phyloP scores from a whole-genome alignment of 2,888 invertebrate genomes.

The Julus scanicus region DNA sequence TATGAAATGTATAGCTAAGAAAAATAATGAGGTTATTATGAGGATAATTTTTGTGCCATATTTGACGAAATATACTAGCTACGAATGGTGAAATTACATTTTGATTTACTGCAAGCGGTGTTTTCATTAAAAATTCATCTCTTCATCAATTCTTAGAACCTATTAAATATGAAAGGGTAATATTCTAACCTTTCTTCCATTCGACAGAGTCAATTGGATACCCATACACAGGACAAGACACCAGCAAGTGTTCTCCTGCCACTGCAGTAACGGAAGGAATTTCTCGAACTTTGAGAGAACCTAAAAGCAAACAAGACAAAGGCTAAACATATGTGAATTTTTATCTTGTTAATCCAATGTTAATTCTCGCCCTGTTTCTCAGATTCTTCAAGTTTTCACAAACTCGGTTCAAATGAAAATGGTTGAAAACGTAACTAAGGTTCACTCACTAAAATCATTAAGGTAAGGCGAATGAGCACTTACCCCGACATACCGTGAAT shows the following conservation, averaged over 20 bases:
- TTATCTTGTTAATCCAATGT: neutral
- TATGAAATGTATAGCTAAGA: too few relatives aligned
- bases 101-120: too few relatives aligned
- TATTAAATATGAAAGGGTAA: too few relatives aligned
- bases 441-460: neutral
- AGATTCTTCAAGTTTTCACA: neutral
- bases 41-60: too few relatives aligned
- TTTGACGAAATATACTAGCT: too few relatives aligned
- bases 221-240: constrained; percentile 84
- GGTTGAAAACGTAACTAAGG: neutral
- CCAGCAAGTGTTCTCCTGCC: constrained; percentile 77
- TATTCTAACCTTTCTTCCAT: constrained; percentile 82
- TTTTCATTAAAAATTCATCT: too few relatives aligned
- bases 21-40: too few relatives aligned
- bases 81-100: too few relatives aligned
- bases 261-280: constrained; percentile 85
- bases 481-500: constrained; percentile 76
- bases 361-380: neutral
- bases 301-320: constrained; percentile 66
- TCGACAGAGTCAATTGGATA: constrained; percentile 83
- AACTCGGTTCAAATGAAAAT: neutral
- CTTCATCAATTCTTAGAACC: too few relatives aligned
- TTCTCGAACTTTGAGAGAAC: constrained; percentile 80
- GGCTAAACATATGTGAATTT: neutral
- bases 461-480: constrained; percentile 5